phyloP scores from a whole-genome alignment of 2,113 vertebrate genomes.

The Catharus minimus region DNA sequence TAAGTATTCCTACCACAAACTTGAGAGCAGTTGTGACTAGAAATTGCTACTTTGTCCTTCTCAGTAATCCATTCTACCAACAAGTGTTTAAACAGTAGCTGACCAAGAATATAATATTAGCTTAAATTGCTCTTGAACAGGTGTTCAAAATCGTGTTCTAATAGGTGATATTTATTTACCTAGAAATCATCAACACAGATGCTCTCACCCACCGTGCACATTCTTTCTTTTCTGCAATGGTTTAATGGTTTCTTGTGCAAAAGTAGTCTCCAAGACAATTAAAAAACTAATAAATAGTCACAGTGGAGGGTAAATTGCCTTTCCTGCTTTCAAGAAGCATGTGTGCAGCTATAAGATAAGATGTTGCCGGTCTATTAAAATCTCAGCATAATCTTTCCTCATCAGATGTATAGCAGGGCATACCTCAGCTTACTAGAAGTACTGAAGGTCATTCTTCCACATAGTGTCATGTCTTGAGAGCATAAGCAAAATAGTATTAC shows the following conservation, averaged over 20 bases:
- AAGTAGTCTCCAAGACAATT: constrained; percentile 62
- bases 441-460: neutral
- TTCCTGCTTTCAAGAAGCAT: constrained; percentile 27
- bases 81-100: neutral
- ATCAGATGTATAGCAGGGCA: neutral
- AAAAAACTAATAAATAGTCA: constrained; percentile 68
- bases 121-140: constrained; percentile 19
- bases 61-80: neutral
- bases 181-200: constrained; percentile 53
- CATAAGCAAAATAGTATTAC: neutral
- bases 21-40: neutral
- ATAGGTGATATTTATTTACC: constrained; percentile 63
- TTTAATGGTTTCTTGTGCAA: constrained; percentile 58
- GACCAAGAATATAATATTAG: constrained; percentile 4
- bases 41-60: neutral
- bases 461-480: neutral
- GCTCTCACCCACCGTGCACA: neutral
- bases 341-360: constrained; percentile 33
- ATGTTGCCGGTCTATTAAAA: constrained; percentile 52
- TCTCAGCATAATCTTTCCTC: neutral
- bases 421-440: neutral
- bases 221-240: constrained; percentile 46
- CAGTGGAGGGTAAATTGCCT: constrained; percentile 58
- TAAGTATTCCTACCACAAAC: neutral
- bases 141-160: neutral